Evolutionary conservation across 2,113 vertebrate species (phyloP).

Genomic region (Cairina moschata): DNA sequence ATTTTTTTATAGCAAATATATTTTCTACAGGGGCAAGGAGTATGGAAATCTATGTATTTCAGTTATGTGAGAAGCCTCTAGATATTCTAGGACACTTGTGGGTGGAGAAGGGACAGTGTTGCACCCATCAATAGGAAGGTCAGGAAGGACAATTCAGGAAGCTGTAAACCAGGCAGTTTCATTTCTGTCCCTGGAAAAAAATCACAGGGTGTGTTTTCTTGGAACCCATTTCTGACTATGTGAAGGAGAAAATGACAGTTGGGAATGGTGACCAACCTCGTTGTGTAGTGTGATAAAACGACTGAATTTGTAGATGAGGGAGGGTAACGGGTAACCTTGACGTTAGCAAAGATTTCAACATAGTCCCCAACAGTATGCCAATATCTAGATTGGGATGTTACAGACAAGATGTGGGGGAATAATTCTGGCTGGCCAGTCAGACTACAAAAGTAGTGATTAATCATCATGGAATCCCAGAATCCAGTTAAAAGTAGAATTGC

Average conservation of each 20-base stretch:
- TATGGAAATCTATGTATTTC: background rate
- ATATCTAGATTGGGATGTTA: background rate
- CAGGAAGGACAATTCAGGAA: background rate
- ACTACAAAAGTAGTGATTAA: background rate
- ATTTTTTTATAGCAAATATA: background rate
- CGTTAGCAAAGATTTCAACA: background rate
- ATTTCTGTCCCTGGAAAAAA: background rate
- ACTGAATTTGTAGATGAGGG: background rate
- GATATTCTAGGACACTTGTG: background rate
- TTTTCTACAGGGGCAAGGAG: background rate
- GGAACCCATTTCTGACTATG: accelerated
- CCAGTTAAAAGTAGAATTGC: background rate
- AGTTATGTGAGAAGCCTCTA: background rate
- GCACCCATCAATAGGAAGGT: background rate
- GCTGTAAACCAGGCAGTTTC: background rate
- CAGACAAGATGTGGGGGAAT: background rate
- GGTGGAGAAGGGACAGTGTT: background rate
- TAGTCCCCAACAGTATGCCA: background rate
- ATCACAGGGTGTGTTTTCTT: background rate
- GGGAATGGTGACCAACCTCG: background rate
- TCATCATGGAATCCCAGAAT: background rate
- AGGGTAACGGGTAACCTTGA: background rate
- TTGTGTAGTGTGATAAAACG: background rate
- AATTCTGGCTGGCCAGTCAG: background rate
- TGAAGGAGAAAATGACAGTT: background rate